Conservation (phyloP, 2,888 invertebrate genomes). For the Nephrotoma appendiculata region DNA sequence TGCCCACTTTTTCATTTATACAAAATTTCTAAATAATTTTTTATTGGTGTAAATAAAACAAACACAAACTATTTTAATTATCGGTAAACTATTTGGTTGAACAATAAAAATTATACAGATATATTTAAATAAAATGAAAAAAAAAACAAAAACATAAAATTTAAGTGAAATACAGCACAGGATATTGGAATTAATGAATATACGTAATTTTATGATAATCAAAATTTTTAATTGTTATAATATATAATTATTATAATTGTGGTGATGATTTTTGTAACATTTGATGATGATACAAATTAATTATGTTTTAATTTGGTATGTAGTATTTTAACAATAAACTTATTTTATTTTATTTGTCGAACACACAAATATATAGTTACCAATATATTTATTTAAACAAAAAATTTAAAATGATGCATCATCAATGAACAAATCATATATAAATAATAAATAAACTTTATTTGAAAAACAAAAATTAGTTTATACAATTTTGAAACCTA, state of each 20-base stretch:
- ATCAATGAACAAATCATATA: neutral
- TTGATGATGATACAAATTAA: neutral
- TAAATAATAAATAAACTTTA: neutral
- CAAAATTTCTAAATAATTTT: neutral
- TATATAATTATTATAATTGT: neutral
- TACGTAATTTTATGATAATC: neutral
- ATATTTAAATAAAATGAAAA: neutral
- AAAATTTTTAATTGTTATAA: neutral
- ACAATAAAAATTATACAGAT: neutral
- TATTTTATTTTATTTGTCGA: neutral
- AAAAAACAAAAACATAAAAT: neutral
- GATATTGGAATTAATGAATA: neutral
- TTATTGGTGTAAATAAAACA: neutral
- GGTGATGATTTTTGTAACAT: neutral
- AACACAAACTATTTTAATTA: neutral
- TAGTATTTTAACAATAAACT: neutral
- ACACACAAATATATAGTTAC: neutral
- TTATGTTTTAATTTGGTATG: neutral
- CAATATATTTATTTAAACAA: neutral
- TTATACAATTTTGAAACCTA: neutral
- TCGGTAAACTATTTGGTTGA: neutral
- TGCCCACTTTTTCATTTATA: neutral
- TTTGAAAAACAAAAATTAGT: neutral
- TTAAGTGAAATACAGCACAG: neutral
- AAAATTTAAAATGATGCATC: neutral